phyloP scores from a whole-genome alignment of 2,113 vertebrate species.

The Capreolus pygargus region DNA sequence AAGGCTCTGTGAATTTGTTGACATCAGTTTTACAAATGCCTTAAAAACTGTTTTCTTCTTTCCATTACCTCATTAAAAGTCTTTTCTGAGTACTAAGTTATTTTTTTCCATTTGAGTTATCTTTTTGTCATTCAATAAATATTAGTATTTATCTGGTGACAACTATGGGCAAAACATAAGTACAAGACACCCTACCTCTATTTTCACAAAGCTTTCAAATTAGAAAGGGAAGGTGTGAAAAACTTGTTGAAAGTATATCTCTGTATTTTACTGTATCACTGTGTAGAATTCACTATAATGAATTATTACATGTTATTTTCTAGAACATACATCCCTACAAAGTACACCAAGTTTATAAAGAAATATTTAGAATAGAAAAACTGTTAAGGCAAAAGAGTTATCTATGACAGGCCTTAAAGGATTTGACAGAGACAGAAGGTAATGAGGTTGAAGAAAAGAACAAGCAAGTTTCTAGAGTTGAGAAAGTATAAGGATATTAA shows the following conservation, averaged over 20 bases:
- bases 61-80: background rate
- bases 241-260: background rate
- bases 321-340: background rate
- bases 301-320: conserved; percentile 2
- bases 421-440: background rate
- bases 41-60: background rate
- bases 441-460: background rate
- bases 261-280: background rate
- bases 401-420: background rate
- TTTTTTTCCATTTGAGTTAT: background rate
- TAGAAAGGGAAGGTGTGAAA: background rate
- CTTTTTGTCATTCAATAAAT: background rate
- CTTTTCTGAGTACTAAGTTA: background rate
- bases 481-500: background rate
- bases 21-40: background rate
- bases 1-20: background rate
- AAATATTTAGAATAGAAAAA: background rate
- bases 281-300: conserved; percentile 5
- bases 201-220: conserved; percentile 30
- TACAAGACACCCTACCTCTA: background rate
- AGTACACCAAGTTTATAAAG: background rate
- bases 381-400: background rate
- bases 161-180: background rate
- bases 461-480: background rate
- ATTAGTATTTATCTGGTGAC: background rate